These are phyloP conservation scores for Osedax fenrisi DNA, from an alignment of 2,888 invertebrate species.

Conservation along the genomic window DNA sequence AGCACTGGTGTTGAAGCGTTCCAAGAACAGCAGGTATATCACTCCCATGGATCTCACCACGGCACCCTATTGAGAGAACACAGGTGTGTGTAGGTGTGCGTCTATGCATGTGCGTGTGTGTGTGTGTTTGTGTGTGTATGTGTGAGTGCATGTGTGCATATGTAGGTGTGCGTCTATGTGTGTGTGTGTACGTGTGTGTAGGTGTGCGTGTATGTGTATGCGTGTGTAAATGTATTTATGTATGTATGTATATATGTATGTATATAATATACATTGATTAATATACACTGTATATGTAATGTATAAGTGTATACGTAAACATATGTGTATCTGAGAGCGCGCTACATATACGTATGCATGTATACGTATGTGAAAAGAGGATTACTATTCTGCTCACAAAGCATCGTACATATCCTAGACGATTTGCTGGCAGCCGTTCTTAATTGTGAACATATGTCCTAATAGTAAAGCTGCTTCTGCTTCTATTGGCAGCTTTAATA, in stretches of 20 bases:
- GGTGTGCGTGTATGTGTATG: neutral
- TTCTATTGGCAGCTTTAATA: too few species aligned
- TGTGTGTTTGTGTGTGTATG: neutral
- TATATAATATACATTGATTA: neutral
- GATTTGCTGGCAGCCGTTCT: too few species aligned
- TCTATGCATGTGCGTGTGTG: neutral
- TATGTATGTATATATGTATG: neutral
- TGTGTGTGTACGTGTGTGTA: neutral
- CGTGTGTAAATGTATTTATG: neutral
- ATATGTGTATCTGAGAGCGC: too few species aligned
- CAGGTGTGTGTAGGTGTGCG: neutral
- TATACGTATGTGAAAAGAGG: neutral
- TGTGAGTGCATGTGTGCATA: neutral
- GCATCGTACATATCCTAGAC: too few species aligned
- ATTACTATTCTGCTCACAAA: too few species aligned
- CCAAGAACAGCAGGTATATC: conserved; percentile 23
- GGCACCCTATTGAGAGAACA: conserved; percentile 2
- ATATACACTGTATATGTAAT: neutral
- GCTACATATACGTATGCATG: neutral
- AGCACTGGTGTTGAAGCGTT: conserved; percentile 23
- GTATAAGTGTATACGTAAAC: neutral
- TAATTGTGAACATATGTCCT: too few species aligned
- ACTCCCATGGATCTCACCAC: conserved; percentile 25
- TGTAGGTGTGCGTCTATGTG: neutral
- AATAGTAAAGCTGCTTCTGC: too few species aligned